Conservation (phyloP, 2,113 vertebrate genomes). For the Psophia crepitans region DNA sequence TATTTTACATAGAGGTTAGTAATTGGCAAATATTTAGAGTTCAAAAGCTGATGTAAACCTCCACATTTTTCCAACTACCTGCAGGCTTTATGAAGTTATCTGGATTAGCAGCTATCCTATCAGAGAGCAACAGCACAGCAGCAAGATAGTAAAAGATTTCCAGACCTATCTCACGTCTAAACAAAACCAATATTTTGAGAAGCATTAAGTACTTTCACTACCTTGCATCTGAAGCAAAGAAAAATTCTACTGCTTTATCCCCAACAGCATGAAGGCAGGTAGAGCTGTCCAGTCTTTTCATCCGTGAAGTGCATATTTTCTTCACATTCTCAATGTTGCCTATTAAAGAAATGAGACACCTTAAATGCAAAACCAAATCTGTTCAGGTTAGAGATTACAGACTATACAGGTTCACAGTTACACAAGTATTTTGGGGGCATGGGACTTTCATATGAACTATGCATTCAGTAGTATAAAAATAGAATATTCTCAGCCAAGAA, state of each 20-base stretch:
- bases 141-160: neutral
- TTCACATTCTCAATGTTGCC: slow-evolving; percentile 76
- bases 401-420: neutral
- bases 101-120: neutral
- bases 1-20: neutral
- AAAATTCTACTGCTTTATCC: slow-evolving; percentile 89
- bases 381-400: neutral
- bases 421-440: neutral
- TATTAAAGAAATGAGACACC: neutral
- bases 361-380: neutral
- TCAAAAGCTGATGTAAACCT: too few relatives aligned
- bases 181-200: neutral
- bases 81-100: neutral
- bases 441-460: neutral
- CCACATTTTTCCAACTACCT: neutral
- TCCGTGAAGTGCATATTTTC: slow-evolving; percentile 72
- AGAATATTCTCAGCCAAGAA: neutral
- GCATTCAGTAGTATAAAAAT: neutral
- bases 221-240: slow-evolving; percentile 97
- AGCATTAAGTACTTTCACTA: slow-evolving; percentile 20
- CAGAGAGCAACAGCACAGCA: neutral
- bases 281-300: slow-evolving; percentile 77
- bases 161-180: neutral
- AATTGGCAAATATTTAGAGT: neutral
- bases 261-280: slow-evolving; percentile 82